phyloP scores from a whole-genome alignment of 2,888 invertebrate genomes.

The Lagria hirta region DNA sequence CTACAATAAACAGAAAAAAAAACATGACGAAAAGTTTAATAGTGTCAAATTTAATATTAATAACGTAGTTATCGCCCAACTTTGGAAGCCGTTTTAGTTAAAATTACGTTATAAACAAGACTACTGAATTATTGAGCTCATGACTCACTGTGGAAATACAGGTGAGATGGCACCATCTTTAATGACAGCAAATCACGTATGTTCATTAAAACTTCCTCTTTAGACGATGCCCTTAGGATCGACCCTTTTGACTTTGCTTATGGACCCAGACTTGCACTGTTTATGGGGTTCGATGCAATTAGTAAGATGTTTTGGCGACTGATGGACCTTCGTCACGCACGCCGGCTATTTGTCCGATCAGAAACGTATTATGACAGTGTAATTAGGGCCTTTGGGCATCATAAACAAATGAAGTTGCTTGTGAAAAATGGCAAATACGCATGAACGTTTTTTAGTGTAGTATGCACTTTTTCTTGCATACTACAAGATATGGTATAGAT shows the following conservation, averaged over 20 bases:
- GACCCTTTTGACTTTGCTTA: no score
- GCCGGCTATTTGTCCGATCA: no score
- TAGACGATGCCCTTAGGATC: no score
- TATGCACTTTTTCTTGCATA: no score
- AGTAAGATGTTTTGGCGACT: conserved; percentile 18
- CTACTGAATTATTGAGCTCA: conserved; percentile 42
- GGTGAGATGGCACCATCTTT: conserved; percentile 37
- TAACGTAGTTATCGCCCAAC: conserved; percentile 35
- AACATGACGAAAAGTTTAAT: no score
- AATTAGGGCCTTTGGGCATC: no score
- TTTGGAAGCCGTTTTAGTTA: conserved; percentile 34
- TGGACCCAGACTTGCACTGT: conserved; percentile 17
- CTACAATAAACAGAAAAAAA: no score
- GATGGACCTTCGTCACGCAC: conserved; percentile 19
- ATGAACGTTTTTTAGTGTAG: no score
- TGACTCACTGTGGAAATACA: conserved; percentile 44
- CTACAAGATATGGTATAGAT: no score
- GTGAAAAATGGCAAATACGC: no score
- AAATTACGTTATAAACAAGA: conserved; percentile 35
- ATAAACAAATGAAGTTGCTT: no score
- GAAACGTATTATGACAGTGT: no score
- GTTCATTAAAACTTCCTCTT: conserved; percentile 24
- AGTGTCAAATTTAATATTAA: conserved; percentile 35
- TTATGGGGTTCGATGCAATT: conserved; percentile 15
- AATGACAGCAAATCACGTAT: conserved; percentile 40